phyloP scores from a whole-genome alignment of 2,888 invertebrate genomes.

The Clanis bilineata region DNA sequence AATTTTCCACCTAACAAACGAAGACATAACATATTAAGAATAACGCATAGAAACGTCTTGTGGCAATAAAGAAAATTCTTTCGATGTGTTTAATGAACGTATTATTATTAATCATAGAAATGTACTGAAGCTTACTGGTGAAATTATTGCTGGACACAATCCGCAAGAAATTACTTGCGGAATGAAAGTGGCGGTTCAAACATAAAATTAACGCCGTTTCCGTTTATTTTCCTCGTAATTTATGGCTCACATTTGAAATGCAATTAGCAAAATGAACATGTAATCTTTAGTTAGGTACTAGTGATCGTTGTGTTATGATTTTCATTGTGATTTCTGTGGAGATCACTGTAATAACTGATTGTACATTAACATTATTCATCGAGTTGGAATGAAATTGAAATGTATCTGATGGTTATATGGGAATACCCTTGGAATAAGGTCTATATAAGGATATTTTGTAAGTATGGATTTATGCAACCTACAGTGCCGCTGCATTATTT shows the following conservation, averaged over 20 bases:
- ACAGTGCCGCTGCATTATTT: too few species aligned
- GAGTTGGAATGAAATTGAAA: too few species aligned
- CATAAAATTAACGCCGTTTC: conserved; percentile 23
- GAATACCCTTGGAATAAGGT: too few species aligned
- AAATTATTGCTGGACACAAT: background rate
- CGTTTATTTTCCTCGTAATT: conserved; percentile 19
- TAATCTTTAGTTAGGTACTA: background rate
- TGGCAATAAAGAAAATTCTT: background rate
- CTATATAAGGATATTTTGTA: too few species aligned
- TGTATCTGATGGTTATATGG: too few species aligned
- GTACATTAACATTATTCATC: too few species aligned
- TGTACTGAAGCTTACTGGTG: background rate
- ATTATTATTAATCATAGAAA: too few species aligned
- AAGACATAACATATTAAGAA: too few species aligned
- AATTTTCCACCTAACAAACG: background rate
- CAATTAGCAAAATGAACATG: background rate
- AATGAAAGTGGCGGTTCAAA: conserved; percentile 3
- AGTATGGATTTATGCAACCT: too few species aligned
- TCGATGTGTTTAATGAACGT: background rate
- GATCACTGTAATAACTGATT: too few species aligned
- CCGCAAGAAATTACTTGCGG: background rate
- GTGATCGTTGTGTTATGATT: too few species aligned
- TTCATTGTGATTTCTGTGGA: too few species aligned
- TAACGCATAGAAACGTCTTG: background rate
- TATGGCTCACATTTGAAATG: conserved; percentile 6